Base-by-base conservation (phyloP, 2,888 invertebrate genomes). In the Athrips mouffetella region DNA sequence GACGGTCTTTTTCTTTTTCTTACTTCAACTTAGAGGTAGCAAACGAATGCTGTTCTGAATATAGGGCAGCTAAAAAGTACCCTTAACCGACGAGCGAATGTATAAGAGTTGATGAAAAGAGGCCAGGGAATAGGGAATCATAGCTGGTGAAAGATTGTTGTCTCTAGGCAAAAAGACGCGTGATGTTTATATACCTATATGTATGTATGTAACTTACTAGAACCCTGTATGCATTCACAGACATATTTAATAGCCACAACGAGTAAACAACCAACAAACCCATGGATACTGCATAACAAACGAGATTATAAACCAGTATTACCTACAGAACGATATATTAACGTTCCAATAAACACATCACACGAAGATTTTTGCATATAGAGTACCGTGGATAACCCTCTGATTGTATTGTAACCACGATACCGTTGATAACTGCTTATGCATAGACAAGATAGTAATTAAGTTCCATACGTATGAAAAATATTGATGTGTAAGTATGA, bases 301-400 rank as follows among this genome's bases (percentile, higher is more conserved):
- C 37, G 1, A 4, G 20, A 37, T 37, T 31, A 15, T 10, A 39
- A 46, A 47, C 47, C 15, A 31, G 46, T 27, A 25, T 45, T 45
- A 45, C 25, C 49, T 49, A 49, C 45, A 27, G 40, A 30, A 39
- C 31, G 33, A 48, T 27, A 27, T 35, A 41, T 49, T 46, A 33
- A 31, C 40, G 6, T 41, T 45, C 30, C n/a, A 33, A 33, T 45
- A 33, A 46, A 33, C 27, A 46, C 49, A 45, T 49, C 49, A 49
- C 49, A 33, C 40, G 8, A 33, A 8, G 5, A 49, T 49, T n/a
- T n/a, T 49, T 49, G 30, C 49, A 49, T 49, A 45, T 18, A 35
- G 35, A 44, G 41, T 7, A 21, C 29, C 11, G 15, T 45, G 31
- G 31, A 45, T 31, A 45, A 39, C 8, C 29, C 39, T 37, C 39